These are phyloP conservation scores for Engystomops pustulosus DNA, from an alignment of 2,113 vertebrate species.

Conservation along the genomic window DNA sequence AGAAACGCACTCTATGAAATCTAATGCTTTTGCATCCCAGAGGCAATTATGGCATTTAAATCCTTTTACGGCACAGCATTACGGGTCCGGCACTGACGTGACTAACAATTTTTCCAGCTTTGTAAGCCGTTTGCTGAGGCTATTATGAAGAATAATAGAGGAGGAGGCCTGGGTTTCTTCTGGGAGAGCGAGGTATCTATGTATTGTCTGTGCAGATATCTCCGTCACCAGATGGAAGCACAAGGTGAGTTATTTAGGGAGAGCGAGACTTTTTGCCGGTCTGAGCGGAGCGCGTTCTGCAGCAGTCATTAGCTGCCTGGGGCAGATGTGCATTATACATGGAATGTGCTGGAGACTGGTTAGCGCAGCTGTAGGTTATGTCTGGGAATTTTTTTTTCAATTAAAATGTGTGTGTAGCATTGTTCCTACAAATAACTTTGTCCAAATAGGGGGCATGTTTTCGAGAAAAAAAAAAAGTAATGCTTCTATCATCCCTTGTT, in stretches of 20 bases:
- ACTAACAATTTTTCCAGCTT: constrained; percentile 30
- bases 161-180: constrained; percentile 29
- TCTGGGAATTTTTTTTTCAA: neutral
- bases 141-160: constrained; percentile 44
- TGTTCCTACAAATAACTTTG: no score
- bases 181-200: constrained; percentile 17
- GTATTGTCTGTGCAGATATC: constrained; percentile 46
- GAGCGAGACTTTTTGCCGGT: constrained; percentile 5
- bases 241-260: constrained; percentile 48
- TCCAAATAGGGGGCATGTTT: no score
- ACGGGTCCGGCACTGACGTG: constrained; percentile 42
- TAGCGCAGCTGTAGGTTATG: constrained; percentile 20
- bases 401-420: neutral
- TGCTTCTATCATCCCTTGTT: no score
- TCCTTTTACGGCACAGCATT: constrained; percentile 55
- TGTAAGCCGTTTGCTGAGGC: constrained; percentile 40
- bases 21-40: constrained; percentile 49
- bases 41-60: constrained; percentile 57
- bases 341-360: constrained; percentile 12
- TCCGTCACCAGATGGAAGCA: constrained; percentile 33
- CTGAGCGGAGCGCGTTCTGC: neutral
- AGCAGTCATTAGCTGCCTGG: constrained; percentile 12
- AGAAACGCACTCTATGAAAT: constrained; percentile 34
- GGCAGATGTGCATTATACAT: constrained; percentile 21
- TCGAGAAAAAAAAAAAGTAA: no score